These are phyloP conservation scores for Salarias fasciatus DNA, from an alignment of 2,797 vertebrate genomes.

Conservation along the genomic window DNA sequence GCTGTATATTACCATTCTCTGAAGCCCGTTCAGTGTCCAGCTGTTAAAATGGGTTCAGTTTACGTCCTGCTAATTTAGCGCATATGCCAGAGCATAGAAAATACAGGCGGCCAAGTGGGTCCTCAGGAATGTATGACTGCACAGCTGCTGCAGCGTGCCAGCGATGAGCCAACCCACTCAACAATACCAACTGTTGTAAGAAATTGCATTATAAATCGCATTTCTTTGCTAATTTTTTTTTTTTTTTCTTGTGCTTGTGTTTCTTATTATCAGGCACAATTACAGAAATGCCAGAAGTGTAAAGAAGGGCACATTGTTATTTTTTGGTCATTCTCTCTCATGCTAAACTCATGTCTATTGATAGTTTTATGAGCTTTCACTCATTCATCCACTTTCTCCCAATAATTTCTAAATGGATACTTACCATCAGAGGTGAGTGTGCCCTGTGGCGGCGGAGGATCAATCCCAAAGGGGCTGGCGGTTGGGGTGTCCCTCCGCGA, in stretches of 20 bases:
- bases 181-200: conserved; percentile 32
- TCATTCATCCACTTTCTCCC: neutral
- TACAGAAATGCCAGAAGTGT: neutral
- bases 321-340: conserved; percentile 1
- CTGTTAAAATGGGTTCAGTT: no score
- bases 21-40: no score
- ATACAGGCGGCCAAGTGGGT: conserved; percentile 45
- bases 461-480: conserved; percentile 86
- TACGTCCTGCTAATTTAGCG: conserved; percentile 53
- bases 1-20: no score
- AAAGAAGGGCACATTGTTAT: neutral
- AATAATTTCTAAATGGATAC: conserved; percentile 29
- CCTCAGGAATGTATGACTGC: conserved; percentile 72
- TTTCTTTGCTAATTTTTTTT: conserved; percentile 11
- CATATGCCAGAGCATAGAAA: conserved; percentile 57
- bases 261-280: conserved; percentile 1
- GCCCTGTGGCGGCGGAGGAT: conserved; percentile 86
- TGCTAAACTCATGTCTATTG: neutral
- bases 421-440: conserved; percentile 92
- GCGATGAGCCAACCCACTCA: conserved; percentile 54
- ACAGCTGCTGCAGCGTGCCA: conserved; percentile 45
- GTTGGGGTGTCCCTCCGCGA: conserved; percentile 86
- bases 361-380: conserved; percentile 1
- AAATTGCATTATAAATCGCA: conserved; percentile 38
- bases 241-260: conserved; percentile 9